Evolutionary conservation across 2,113 vertebrate genomes (phyloP).

Genomic region (Ancistrus triradiatus): DNA sequence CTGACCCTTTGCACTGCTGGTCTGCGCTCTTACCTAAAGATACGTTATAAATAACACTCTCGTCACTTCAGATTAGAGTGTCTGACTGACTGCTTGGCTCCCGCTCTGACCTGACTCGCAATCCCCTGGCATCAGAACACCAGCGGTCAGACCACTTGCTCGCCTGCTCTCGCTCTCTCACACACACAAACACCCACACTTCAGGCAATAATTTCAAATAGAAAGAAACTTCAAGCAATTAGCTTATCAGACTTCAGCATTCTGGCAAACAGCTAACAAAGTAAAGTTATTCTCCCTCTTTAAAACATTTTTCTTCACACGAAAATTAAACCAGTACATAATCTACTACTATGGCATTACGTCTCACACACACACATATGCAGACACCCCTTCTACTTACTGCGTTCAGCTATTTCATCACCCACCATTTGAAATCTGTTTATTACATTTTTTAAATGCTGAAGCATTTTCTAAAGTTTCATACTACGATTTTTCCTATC

Average conservation of each 20-base stretch:
- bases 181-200: background rate
- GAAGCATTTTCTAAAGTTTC: no score
- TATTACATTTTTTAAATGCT: no score
- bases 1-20: constrained; percentile 56
- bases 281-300: background rate
- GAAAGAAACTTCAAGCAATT: background rate
- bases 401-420: no score
- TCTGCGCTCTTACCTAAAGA: constrained; percentile 53
- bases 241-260: background rate
- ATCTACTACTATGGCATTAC: constrained; percentile 58
- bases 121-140: constrained; percentile 52
- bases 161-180: constrained; percentile 12
- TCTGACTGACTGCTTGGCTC: constrained; percentile 62
- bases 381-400: no score
- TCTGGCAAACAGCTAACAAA: no score
- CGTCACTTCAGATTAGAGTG: constrained; percentile 64
- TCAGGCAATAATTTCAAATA: background rate
- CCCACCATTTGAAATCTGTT: no score
- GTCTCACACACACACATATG: constrained; percentile 62
- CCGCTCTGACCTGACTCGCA: constrained; percentile 48
- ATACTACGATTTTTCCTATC: no score
- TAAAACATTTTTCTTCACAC: background rate
- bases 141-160: constrained; percentile 33
- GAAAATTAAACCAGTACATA: constrained; percentile 46
- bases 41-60: constrained; percentile 66